Conservation (phyloP, 2,888 invertebrate species). For the Arctia plantaginis region DNA sequence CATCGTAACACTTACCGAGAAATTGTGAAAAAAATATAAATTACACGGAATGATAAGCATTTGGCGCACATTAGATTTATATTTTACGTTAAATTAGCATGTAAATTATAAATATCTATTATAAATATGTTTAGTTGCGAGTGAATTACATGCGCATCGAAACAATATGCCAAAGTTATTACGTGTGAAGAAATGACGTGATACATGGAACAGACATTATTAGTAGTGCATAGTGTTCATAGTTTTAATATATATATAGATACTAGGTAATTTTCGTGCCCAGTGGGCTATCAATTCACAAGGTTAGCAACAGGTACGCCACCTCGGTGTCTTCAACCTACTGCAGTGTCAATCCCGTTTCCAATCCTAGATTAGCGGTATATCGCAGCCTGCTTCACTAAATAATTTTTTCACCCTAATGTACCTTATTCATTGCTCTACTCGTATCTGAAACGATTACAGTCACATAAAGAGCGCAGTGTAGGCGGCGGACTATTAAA, state of each 20-base stretch:
- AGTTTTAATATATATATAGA: background rate
- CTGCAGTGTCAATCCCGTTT: too few relatives aligned
- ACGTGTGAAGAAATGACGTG: slow-evolving; percentile 2
- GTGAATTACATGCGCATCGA: slow-evolving; percentile 12
- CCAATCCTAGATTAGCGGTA: background rate
- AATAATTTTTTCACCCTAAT: background rate
- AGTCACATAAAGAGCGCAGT: too few relatives aligned
- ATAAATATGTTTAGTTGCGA: background rate
- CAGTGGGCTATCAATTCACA: background rate
- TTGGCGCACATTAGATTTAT: slow-evolving; percentile 9
- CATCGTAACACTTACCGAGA: background rate
- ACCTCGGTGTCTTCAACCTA: background rate
- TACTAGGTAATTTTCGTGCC: background rate
- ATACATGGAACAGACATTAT: background rate
- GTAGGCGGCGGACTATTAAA: background rate
- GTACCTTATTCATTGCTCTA: background rate
- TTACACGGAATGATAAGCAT: slow-evolving; percentile 19
- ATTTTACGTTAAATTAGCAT: slow-evolving; percentile 13
- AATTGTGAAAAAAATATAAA: slow-evolving; percentile 6
- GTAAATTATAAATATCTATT: slow-evolving; percentile 12
- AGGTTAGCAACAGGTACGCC: background rate
- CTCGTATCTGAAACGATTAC: background rate
- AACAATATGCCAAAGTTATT: slow-evolving; percentile 14
- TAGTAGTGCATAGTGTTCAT: background rate
- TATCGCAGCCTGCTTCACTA: background rate